These are phyloP conservation scores for Labeo catla DNA, from an alignment of 2,113 vertebrate species.

Conservation along the genomic window DNA sequence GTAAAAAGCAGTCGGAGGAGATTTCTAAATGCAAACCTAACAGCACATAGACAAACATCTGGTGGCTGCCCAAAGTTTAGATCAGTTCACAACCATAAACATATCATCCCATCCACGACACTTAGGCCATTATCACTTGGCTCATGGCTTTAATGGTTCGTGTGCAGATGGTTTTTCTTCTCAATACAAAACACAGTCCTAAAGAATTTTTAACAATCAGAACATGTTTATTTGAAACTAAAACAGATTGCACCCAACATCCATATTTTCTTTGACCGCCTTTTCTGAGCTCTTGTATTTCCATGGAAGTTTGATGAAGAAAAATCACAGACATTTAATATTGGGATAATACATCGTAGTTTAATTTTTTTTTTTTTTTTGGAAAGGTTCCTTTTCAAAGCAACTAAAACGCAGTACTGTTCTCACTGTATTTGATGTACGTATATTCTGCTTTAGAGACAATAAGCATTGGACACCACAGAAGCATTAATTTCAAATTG, in stretches of 20 bases:
- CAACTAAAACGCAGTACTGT: constrained; percentile 76
- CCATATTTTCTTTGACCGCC: constrained; percentile 77
- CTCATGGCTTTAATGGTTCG: constrained; percentile 55
- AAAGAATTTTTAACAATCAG: constrained; percentile 98
- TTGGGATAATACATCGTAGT: constrained; percentile 91
- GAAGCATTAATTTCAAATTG: constrained; percentile 87
- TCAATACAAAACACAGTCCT: constrained; percentile 94
- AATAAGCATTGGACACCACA: constrained; percentile 75
- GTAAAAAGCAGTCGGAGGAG: background rate
- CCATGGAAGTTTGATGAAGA: constrained; percentile 87
- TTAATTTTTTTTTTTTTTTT: constrained; percentile 71
- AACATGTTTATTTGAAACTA: constrained; percentile 99
- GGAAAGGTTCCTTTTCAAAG: constrained; percentile 74
- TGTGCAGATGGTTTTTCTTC: constrained; percentile 64
- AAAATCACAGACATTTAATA: constrained; percentile 98
- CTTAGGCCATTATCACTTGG: constrained; percentile 7
- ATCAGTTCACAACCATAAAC: constrained; percentile 11
- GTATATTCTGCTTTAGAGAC: constrained; percentile 68
- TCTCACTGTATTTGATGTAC: constrained; percentile 64
- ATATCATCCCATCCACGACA: background rate
- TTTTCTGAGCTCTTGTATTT: constrained; percentile 75
- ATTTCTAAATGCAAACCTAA: background rate
- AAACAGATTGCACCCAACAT: constrained; percentile 97
- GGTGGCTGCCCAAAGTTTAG: background rate
- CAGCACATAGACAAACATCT: background rate